Evolutionary conservation across 2,113 vertebrate species (phyloP), one percentile per base, ranked within the genome.

Genomic region (Chroicocephalus ridibundus): DNA sequence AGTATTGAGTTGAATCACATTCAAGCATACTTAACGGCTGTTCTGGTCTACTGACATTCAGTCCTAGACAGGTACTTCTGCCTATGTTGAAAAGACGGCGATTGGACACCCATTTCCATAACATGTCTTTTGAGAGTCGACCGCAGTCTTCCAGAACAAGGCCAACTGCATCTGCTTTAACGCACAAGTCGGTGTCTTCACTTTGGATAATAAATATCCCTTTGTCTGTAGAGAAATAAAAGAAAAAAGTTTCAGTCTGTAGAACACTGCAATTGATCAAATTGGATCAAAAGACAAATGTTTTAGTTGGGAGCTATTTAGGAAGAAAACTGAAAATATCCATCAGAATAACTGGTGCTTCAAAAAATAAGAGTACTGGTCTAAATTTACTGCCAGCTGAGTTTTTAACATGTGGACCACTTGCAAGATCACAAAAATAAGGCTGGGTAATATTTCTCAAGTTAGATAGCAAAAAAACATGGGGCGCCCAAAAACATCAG

Each of bases 91-190:
- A 99, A 40, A 99, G 99, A 17, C 95, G 98, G 72, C 95, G 98
- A 32, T 98, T 98, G 58, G 99, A 99, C 12, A 99, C 99, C 99
- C 99, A 99, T 97, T 99, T 99, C 99, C 99, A 99, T 14, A 99
- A 94, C 99, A 99, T 99, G 84, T 95, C 49, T 24, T 98, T 88
- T 7, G 98, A 99, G 17, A 98, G 97, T 20, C 72, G 97, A 57
- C 97, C 20, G 5, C 99, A 99, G 86, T 98, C 98, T 90, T 98
- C 98, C 93, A 99, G 94, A 77, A 98, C 97, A 88, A 99, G 96
- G 62, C 97, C 96, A 13, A 90, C 97, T 49, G 91, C 92, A 34
- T 97, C 97, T 26, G 96, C 98, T 32, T 97, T 96, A 88, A 99
- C 96, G 86, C 99, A 99, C 77, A 97, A 97, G 54, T 98, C 96